Base-by-base conservation (phyloP, 2,888 invertebrate species). In the Polylopha cassiicola region DNA sequence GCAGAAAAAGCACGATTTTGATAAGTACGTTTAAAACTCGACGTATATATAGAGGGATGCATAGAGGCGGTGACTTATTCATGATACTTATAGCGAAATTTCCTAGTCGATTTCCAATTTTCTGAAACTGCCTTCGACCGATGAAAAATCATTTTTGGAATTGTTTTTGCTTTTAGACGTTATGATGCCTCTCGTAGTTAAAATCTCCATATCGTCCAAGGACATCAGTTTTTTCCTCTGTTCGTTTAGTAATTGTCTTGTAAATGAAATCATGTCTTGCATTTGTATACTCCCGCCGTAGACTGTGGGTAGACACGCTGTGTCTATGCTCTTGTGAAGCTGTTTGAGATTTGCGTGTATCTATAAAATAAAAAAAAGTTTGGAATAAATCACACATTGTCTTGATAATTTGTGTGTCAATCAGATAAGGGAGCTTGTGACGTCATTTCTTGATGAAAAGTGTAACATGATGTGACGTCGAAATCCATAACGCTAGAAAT, bases 231-330 rank as follows among this genome's bases (percentile, higher is more conserved):
- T 71, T 11, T 89, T 87, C 30, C 90, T 78, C 51, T 90, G 90
- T 2, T 82, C 78, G 3, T 75, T 66, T 17, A 93, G 60, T 51
- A 93, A 88, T 20, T 87, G 76, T 53, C 89, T 89, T 79, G 92
- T 93, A 52, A 87, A 77, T 30, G 86, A 85, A 7, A 93, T 87
- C 92, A 95, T 93, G 47, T 92, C 90, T 14, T 88, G 81, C 63
- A 90, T 77, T 4, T 92, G 89, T 55, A 93, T 88, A 3, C 80
- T 74, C 1, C 94, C 94, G 0, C 94, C 94, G 61, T 91, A 90
- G 53, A 90, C 90, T 14, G 87, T 81, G 0, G 95, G 94, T 23
- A 95, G 76, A 43, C 92, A 90, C 6, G 82, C 80, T 0, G 80
- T 57, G 50, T 91, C 90, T 2, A 93, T 68, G 30, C 79, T 68